Evolutionary conservation across 35 echinoderm and acorn worm genomes (phyloP).

Genomic region (Amphiura filiformis): DNA sequence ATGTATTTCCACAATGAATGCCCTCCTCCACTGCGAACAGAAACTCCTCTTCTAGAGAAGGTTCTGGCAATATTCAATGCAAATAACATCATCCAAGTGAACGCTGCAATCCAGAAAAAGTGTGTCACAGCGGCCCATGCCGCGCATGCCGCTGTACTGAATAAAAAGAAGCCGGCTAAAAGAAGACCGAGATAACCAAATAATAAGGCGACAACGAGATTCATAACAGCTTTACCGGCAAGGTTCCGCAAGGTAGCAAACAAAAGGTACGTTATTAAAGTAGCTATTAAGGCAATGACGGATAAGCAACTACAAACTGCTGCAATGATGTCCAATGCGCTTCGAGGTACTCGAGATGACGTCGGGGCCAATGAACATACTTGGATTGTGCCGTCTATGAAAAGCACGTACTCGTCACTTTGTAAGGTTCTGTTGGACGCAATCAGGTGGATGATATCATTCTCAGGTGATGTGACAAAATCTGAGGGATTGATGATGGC

Average conservation of each 20-base stretch:
- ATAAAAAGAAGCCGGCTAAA: neutral
- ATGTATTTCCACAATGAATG: neutral
- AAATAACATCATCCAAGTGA: constrained; percentile 44
- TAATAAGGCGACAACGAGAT: constrained; percentile 32
- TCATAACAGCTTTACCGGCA: constrained; percentile 14
- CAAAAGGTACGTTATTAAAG: constrained; percentile 17
- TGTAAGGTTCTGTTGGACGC: neutral
- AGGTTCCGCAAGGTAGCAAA: constrained; percentile 16
- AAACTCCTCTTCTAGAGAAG: neutral
- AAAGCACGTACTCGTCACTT: neutral
- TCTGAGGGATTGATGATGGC: neutral
- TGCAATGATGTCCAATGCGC: neutral
- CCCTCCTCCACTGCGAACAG: too few species aligned
- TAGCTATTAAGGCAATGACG: neutral
- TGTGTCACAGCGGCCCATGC: constrained; percentile 18
- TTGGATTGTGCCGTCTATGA: neutral
- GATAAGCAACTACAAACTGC: constrained; percentile 6
- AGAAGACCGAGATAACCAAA: neutral
- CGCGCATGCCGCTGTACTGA: neutral
- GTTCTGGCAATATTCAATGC: constrained; percentile 25
- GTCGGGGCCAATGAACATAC: neutral
- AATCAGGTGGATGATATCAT: neutral
- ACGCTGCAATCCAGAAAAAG: constrained; percentile 33
- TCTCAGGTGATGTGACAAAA: neutral
- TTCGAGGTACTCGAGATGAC: neutral